Evolutionary conservation across 2,797 vertebrate genomes (phyloP).

Genomic region (Eulemur mongoz): DNA sequence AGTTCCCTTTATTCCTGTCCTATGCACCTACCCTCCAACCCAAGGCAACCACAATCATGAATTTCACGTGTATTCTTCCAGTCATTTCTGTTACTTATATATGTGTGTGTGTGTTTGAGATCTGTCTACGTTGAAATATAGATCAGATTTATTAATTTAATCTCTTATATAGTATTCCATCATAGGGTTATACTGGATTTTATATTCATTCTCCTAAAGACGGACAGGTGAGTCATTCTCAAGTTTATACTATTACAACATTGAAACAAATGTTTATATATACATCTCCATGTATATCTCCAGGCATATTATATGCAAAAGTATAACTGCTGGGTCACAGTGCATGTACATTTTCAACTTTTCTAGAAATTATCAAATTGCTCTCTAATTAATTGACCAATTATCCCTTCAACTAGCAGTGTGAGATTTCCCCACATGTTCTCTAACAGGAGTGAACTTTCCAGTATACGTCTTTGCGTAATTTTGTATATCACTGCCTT

Average conservation of each 20-base stretch:
- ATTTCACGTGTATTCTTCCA: neutral
- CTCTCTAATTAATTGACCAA: neutral
- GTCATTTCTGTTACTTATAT: neutral
- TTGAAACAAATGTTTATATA: neutral
- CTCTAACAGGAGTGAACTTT: conserved; percentile 29
- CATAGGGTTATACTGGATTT: neutral
- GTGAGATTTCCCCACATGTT: neutral
- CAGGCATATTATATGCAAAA: neutral
- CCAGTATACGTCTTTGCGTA: neutral
- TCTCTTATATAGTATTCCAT: neutral
- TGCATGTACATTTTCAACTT: neutral
- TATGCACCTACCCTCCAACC: neutral
- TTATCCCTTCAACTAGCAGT: neutral
- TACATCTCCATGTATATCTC: neutral
- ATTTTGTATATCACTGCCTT: neutral
- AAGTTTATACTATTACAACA: neutral
- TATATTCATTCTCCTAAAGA: neutral
- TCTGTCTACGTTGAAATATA: neutral
- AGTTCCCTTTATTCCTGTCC: neutral
- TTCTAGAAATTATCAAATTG: neutral
- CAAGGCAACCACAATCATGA: neutral
- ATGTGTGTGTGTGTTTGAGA: neutral
- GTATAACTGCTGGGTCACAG: neutral
- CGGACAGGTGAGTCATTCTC: neutral
- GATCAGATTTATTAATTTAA: conserved; percentile 5